Conservation (phyloP, 2,888 invertebrate species). For the Oeneis ivallda region DNA sequence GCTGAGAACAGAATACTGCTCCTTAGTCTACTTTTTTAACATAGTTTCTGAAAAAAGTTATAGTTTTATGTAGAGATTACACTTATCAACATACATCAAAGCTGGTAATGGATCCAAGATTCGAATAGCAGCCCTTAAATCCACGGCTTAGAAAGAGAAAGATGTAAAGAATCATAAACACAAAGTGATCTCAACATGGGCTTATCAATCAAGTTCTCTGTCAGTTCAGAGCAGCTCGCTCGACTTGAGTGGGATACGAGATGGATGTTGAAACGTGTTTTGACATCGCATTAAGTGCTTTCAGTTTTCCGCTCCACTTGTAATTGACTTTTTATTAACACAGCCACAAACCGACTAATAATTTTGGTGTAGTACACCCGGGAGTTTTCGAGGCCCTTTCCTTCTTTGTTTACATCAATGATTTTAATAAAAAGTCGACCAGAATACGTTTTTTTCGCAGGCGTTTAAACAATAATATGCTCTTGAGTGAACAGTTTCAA, state of each 20-base stretch:
- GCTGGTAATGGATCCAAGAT: no score
- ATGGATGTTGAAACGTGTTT: slow-evolving; percentile 19
- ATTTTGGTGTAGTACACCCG: neutral
- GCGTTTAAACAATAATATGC: no score
- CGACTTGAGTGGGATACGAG: neutral
- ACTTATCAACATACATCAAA: no score
- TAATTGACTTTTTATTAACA: slow-evolving; percentile 14
- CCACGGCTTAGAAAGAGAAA: neutral
- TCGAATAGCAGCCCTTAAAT: neutral
- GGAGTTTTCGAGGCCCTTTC: neutral
- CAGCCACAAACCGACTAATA: neutral
- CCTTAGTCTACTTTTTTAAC: no score
- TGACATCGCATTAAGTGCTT: slow-evolving; percentile 15
- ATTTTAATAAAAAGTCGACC: no score
- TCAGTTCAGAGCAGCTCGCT: neutral
- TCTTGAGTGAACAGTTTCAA: no score
- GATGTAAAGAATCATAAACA: slow-evolving; percentile 4
- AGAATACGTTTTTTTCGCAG: no score
- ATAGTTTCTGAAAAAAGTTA: no score
- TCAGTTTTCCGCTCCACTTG: slow-evolving; percentile 12
- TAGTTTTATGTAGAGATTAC: no score
- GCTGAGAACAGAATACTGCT: no score
- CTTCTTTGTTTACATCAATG: neutral
- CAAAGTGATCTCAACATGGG: neutral
- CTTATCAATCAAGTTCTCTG: neutral